Evolutionary conservation across 2,888 invertebrate species (phyloP).

Genomic region (Ichneumoninae sp.): DNA sequence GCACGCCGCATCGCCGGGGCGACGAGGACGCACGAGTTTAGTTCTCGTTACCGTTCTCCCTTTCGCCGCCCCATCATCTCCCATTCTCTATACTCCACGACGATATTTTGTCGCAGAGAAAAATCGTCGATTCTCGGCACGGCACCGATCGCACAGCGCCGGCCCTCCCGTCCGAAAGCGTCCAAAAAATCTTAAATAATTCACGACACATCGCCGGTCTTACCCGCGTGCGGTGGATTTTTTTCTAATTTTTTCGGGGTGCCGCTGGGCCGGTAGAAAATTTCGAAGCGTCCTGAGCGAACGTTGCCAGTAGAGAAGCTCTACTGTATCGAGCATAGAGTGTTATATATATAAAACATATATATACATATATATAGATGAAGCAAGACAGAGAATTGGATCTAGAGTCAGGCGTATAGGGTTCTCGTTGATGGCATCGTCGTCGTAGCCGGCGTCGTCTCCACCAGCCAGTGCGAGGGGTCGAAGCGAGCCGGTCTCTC

Average conservation of each 20-base stretch:
- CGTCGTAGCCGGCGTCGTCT: constrained; percentile 41
- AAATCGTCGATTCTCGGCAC: constrained; percentile 17
- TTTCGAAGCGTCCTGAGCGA: neutral
- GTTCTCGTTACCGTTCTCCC: constrained; percentile 37
- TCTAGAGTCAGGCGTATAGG: constrained; percentile 30
- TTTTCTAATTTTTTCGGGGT: neutral
- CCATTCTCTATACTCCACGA: neutral
- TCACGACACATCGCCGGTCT: neutral
- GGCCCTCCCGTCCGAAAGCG: neutral
- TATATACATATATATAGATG: neutral
- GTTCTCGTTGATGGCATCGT: constrained; percentile 38
- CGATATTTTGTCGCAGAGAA: constrained; percentile 16
- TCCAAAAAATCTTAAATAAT: neutral
- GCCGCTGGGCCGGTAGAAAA: neutral
- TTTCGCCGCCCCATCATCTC: constrained; percentile 24
- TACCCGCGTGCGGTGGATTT: neutral
- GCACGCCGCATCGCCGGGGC: constrained; percentile 69
- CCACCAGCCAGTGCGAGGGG: constrained; percentile 33
- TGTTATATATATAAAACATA: neutral
- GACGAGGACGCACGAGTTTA: constrained; percentile 56
- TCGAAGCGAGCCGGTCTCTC: constrained; percentile 43
- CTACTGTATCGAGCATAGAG: constrained; percentile 15
- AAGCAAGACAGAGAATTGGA: constrained; percentile 26
- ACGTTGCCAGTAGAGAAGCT: neutral
- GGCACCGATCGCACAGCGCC: neutral